Evolutionary conservation across 2,797 vertebrate genomes (phyloP), one percentile per base, ranked within the genome.

Genomic region (Acanthornis magna): DNA sequence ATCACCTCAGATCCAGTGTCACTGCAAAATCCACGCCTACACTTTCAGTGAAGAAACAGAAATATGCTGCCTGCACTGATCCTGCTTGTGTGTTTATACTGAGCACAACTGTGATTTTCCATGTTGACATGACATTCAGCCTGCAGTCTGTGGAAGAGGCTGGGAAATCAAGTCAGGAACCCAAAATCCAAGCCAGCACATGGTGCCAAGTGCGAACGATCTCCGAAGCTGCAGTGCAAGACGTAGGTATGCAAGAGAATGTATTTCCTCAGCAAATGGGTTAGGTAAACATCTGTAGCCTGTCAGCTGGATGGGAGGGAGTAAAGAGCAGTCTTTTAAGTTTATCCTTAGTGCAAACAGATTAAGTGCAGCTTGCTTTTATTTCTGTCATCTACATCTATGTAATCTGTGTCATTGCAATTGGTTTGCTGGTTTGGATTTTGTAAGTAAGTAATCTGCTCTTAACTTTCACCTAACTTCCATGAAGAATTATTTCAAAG

Each of bases 341-440:
- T 61, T 85, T 79, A 54, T 71, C 57, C 21, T 77, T 57, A 61
- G 26, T 57, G 40, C 79, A 91, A 91, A 88, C 8, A 72, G 73
- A 54, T 71, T 40, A 85, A 76, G 16, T 34, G 26, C 43, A 74
- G 8, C 29, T 80, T 90, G 53, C 29, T 94, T 85, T 88, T 67
- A 45, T 71, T 88, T 89, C 72, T 80, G 27, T 70, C 21, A 3
- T 45, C 48, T 63, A 8, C n/a, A 20, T 43, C 63, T 60, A 3
- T 5, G 30, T 32, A 73, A 73, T 27, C 36, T 0, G 0, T 61
- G 29, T n/a, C n/a, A 19, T 34, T 38, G 47, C 26, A 43, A 11
- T 16, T 34, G 7, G 19, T 57, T 61, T 48, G 74, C 27, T 61
- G 25, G 29, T 62, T 67, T 17, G 4, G 9, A 60, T 53, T 91